phyloP scores from a whole-genome alignment of 2,888 invertebrate genomes.

The Synergus japonicus region DNA sequence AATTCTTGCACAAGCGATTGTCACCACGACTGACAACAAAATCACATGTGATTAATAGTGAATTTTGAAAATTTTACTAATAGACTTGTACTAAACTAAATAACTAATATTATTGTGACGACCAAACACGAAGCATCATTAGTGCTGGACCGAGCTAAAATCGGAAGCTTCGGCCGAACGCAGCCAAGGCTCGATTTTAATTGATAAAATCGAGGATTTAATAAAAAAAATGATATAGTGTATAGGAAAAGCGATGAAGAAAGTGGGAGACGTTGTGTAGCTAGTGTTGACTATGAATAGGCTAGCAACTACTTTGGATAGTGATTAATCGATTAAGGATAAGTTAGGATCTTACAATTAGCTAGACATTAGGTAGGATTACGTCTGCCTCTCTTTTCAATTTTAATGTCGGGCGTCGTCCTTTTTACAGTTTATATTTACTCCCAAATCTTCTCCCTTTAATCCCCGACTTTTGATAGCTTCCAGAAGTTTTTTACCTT shows the following conservation, averaged over 20 bases:
- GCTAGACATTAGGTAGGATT: constrained; percentile 70
- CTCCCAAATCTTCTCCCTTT: constrained; percentile 34
- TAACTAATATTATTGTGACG: constrained; percentile 74
- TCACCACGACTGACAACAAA: constrained; percentile 71
- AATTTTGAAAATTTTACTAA: constrained; percentile 76
- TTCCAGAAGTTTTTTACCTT: constrained; percentile 14
- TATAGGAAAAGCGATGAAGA: constrained; percentile 43
- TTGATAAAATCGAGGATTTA: constrained; percentile 49
- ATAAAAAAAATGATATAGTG: constrained; percentile 44
- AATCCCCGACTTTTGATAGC: background rate
- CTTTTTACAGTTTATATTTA: constrained; percentile 24
- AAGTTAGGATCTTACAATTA: constrained; percentile 64
- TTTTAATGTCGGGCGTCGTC: constrained; percentile 22
- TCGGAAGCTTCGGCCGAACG: constrained; percentile 54
- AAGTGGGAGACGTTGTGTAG: constrained; percentile 66
- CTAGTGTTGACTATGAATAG: constrained; percentile 72
- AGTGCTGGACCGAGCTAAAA: constrained; percentile 44
- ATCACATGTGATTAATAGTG: constrained; percentile 75
- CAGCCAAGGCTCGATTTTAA: constrained; percentile 54
- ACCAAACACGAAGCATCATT: constrained; percentile 66
- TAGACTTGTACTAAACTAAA: constrained; percentile 69
- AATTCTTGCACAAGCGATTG: constrained; percentile 70
- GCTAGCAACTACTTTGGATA: constrained; percentile 65
- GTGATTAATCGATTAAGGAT: constrained; percentile 60
- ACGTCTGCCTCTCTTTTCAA: constrained; percentile 65